phyloP scores from a whole-genome alignment of 2,888 invertebrate genomes.

The Opisthograptis luteolata region DNA sequence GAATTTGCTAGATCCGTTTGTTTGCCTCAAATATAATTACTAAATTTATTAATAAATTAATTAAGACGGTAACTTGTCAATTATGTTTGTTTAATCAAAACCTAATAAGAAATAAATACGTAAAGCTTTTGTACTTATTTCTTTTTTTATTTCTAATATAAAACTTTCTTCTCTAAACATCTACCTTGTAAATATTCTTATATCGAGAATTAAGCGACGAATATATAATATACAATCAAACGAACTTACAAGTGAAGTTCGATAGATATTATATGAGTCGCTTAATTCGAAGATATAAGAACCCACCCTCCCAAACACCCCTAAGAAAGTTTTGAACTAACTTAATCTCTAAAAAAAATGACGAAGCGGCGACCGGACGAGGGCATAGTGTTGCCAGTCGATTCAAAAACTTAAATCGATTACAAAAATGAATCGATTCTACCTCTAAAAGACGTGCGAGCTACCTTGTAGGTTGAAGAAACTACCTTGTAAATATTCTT shows the following conservation, averaged over 20 bases:
- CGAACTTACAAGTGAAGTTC: constrained; percentile 13
- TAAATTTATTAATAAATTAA: not conserved
- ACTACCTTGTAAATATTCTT: too few relatives aligned
- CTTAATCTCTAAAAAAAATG: too few relatives aligned
- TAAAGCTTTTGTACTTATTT: not conserved
- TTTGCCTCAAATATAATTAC: not conserved
- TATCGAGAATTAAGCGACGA: too few relatives aligned
- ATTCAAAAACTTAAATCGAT: too few relatives aligned
- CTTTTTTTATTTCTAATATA: not conserved
- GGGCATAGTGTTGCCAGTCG: too few relatives aligned
- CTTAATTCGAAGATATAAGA: constrained; percentile 12
- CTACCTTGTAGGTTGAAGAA: too few relatives aligned
- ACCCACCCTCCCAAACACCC: too few relatives aligned
- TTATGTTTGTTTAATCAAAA: not conserved
- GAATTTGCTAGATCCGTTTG: not conserved
- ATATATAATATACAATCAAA: constrained; percentile 7
- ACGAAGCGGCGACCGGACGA: too few relatives aligned
- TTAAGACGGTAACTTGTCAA: not conserved
- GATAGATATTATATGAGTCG: constrained; percentile 10
- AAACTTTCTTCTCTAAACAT: not conserved
- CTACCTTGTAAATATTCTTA: not conserved
- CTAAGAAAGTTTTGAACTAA: too few relatives aligned
- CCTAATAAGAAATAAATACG: not conserved
- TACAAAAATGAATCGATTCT: too few relatives aligned
- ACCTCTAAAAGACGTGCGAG: too few relatives aligned